Evolutionary conservation across 2,113 vertebrate genomes (phyloP).

Genomic region (Cisticola juncidis): DNA sequence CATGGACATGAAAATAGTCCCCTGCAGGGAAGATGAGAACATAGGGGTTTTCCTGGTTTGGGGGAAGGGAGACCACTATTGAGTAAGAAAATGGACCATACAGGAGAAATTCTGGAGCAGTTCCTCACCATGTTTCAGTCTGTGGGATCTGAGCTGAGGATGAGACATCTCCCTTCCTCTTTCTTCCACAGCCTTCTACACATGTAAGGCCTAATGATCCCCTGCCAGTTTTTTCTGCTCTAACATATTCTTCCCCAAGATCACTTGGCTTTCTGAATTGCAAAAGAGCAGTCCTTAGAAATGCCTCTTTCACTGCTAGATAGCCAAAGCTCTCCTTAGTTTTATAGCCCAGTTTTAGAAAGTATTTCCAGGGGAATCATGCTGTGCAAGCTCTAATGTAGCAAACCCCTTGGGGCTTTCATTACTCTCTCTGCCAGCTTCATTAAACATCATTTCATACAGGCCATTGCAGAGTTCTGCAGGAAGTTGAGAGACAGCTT

Average conservation of each 20-base stretch:
- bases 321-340: not conserved
- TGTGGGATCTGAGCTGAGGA: not conserved
- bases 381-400: constrained; percentile 34
- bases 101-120: not conserved
- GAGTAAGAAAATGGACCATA: not conserved
- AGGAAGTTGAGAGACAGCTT: constrained; percentile 47
- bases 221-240: not conserved
- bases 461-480: constrained; percentile 30
- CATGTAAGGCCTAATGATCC: not conserved
- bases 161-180: not conserved
- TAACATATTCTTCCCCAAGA: not conserved
- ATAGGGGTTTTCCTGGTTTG: not conserved
- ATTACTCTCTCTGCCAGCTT: constrained; percentile 55
- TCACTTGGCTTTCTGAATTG: not conserved
- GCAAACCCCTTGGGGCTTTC: constrained; percentile 54
- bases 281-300: not conserved
- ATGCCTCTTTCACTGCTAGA: not conserved
- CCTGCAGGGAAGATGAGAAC: not conserved
- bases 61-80: not conserved
- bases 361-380: constrained; percentile 25
- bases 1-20: not conserved
- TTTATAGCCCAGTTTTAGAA: not conserved
- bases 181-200: not conserved
- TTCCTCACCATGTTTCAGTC: not conserved
- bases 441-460: constrained; percentile 55